phyloP scores from a whole-genome alignment of 2,797 vertebrate species.

The Anguilla megastoma region DNA sequence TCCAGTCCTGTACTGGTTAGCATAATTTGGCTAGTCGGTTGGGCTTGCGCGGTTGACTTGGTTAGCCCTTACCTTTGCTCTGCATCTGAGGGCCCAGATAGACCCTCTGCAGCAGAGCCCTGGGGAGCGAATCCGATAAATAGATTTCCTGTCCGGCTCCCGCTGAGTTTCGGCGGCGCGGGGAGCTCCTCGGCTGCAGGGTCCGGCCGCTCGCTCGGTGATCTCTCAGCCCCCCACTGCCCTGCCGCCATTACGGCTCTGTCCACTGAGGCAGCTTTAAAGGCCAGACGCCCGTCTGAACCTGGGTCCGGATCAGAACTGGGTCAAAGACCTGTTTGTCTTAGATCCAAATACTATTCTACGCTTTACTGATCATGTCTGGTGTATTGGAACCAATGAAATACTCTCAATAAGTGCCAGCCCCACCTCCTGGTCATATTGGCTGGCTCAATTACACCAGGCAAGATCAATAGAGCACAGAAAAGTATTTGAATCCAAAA shows the following conservation, averaged over 20 bases:
- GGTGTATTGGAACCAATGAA: too few species aligned
- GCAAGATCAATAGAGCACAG: too few species aligned
- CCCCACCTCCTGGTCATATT: too few species aligned
- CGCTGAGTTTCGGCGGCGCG: constrained; percentile 21
- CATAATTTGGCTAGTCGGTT: background rate
- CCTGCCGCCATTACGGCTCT: background rate
- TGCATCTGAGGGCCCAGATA: background rate
- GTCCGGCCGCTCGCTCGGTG: constrained; percentile 21
- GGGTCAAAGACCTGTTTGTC: too few species aligned
- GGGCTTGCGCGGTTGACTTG: background rate
- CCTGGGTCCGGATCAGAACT: background rate
- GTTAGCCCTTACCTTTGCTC: constrained; percentile 13
- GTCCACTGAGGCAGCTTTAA: background rate
- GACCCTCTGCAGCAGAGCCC: constrained; percentile 37
- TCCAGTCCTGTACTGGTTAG: background rate
- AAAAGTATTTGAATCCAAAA: too few species aligned
- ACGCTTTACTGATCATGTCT: too few species aligned
- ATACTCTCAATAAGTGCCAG: too few species aligned
- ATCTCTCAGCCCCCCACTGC: background rate
- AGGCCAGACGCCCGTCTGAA: background rate
- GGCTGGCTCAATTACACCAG: too few species aligned
- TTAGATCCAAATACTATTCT: too few species aligned
- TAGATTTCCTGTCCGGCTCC: constrained; percentile 42
- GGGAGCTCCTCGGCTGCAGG: constrained; percentile 25
- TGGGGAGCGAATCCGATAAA: constrained; percentile 40